Percentiles rank a stretch among this genome's conserved stretches.
Evolutionary conservation across 2,888 invertebrate genomes (phyloP).

Genomic region (Drosophila anceps): DNA sequence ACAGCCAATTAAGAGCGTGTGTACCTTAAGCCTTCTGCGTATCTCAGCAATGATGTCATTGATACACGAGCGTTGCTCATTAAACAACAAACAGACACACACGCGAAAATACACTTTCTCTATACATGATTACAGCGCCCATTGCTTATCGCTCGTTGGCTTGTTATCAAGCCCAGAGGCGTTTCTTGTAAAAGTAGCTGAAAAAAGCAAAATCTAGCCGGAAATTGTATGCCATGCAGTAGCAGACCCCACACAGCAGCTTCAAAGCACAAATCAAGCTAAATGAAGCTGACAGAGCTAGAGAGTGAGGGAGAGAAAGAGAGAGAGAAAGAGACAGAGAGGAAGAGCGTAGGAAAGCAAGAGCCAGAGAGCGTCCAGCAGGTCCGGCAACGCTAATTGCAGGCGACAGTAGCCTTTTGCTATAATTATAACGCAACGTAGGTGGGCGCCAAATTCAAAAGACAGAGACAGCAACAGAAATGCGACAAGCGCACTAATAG

Average conservation of each 20-base stretch:
- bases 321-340: neutral
- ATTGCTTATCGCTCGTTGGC: constrained; percentile 47
- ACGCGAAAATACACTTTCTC: neutral
- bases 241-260: constrained; percentile 58
- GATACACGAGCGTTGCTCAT: constrained; percentile 16
- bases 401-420: constrained; percentile 73
- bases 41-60: constrained; percentile 52
- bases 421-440: constrained; percentile 76
- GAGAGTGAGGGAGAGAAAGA: constrained; percentile 13
- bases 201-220: constrained; percentile 20
- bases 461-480: constrained; percentile 2
- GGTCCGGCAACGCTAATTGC: constrained; percentile 65
- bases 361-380: constrained; percentile 56
- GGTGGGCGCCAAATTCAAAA: constrained; percentile 67
- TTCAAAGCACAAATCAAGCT: constrained; percentile 75
- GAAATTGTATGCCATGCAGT: constrained; percentile 18
- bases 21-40: constrained; percentile 42
- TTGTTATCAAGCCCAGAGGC: constrained; percentile 47
- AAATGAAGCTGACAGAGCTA: constrained; percentile 57
- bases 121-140: constrained; percentile 13
- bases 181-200: constrained; percentile 21
- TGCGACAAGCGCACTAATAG: constrained; percentile 62
- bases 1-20: constrained; percentile 48
- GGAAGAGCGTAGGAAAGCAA: neutral
- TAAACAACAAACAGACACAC: constrained; percentile 7